These are phyloP conservation scores for Eumerus sabulonum DNA, from an alignment of 2,888 invertebrate species.

Conservation along the genomic window DNA sequence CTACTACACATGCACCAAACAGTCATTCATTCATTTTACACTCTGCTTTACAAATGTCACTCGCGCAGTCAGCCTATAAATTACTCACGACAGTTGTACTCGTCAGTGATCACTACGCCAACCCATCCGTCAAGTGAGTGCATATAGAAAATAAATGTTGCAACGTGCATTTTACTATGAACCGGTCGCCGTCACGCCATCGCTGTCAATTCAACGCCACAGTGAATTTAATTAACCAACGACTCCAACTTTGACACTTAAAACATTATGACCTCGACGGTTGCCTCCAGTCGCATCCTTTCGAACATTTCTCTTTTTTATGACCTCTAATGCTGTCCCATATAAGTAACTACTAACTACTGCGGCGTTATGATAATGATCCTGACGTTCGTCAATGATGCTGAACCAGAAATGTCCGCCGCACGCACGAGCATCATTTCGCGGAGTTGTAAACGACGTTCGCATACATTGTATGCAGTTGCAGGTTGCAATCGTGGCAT, in stretches of 20 bases:
- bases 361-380: constrained; percentile 35
- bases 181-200: no score
- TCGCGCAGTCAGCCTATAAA: constrained; percentile 50
- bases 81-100: constrained; percentile 43
- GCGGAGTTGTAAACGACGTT: constrained; percentile 10
- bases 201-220: not conserved
- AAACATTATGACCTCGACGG: constrained; percentile 19
- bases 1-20: constrained; percentile 48
- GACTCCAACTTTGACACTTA: constrained; percentile 52
- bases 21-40: constrained; percentile 63
- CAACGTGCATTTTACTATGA: not conserved
- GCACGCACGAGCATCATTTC: constrained; percentile 53
- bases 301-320: constrained; percentile 12
- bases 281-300: not conserved
- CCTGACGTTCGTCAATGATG: constrained; percentile 35
- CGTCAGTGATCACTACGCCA: constrained; percentile 31
- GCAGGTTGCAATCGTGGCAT: constrained; percentile 51
- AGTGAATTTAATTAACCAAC: constrained; percentile 49
- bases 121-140: constrained; percentile 49
- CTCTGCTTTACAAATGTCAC: constrained; percentile 56
- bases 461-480: constrained; percentile 37
- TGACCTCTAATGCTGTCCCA: constrained; percentile 32
- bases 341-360: constrained; percentile 27
- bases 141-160: not conserved
- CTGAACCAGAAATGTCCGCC: constrained; percentile 48